phyloP scores from a whole-genome alignment of 2,797 vertebrate species.

The Liparis tanakae region DNA sequence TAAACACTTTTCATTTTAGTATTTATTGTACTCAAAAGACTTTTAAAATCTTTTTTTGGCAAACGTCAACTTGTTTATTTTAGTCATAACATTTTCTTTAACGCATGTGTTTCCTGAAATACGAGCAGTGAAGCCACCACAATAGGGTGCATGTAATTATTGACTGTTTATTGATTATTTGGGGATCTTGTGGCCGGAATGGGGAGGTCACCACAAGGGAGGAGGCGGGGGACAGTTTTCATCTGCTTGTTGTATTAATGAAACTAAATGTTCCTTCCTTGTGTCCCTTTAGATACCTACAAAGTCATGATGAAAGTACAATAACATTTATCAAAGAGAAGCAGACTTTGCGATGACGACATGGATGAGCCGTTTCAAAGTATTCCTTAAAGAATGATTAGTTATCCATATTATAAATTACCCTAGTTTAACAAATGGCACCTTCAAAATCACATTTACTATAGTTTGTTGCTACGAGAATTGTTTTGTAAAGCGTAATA shows the following conservation, averaged over 20 bases:
- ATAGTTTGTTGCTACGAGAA: too few species aligned
- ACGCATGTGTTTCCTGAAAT: background rate
- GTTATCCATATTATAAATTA: background rate
- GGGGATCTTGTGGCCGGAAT: background rate
- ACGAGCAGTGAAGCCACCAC: background rate
- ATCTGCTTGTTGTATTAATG: background rate
- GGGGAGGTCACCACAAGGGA: background rate
- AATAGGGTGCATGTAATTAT: background rate
- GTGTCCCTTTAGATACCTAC: background rate
- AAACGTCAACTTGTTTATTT: background rate
- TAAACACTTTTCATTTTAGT: conserved; percentile 6
- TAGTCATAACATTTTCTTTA: background rate
- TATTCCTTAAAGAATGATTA: background rate
- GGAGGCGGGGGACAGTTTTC: background rate
- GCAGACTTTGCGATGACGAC: background rate
- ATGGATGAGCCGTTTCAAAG: background rate
- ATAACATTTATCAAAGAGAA: background rate
- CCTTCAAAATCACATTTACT: background rate
- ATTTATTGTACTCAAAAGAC: background rate
- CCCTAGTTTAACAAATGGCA: background rate
- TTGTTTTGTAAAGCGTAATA: background rate
- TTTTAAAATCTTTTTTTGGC: background rate
- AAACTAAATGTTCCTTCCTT: background rate
- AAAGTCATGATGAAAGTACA: background rate
- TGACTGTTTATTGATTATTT: background rate